phyloP scores from a whole-genome alignment of 1,140 invertebrate genomes.

The Cyphomyrmex costatus region DNA sequence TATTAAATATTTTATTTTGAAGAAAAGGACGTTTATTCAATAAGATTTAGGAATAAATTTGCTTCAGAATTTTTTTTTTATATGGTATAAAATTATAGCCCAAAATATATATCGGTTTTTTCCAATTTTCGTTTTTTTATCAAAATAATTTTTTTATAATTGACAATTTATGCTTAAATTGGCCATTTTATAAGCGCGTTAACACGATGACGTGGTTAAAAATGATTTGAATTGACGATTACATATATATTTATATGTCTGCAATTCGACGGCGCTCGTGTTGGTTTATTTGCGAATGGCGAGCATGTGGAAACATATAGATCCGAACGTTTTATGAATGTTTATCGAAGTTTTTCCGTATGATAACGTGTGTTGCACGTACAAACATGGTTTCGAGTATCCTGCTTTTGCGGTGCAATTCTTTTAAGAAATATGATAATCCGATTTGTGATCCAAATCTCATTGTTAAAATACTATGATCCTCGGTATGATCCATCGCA shows the following conservation, averaged over 20 bases:
- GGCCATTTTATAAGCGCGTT: conserved; percentile 14
- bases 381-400: conserved; percentile 14
- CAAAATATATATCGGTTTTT: background rate
- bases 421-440: conserved; percentile 47
- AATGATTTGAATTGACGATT: conserved; percentile 37
- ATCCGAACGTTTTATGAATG: conserved; percentile 35
- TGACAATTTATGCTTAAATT: conserved; percentile 7
- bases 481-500: conserved; percentile 20
- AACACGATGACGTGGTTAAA: conserved; percentile 17
- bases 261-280: background rate
- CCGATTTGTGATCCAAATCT: conserved; percentile 35
- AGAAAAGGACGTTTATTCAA: background rate
- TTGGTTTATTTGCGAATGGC: conserved; percentile 48
- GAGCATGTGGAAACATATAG: background rate
- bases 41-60: background rate
- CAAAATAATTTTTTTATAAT: conserved; percentile 18
- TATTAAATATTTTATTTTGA: background rate
- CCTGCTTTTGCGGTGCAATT: background rate
- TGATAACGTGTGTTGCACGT: conserved; percentile 26
- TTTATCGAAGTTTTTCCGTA: conserved; percentile 52
- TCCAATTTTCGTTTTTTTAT: background rate
- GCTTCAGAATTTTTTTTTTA: background rate
- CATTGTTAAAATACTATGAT: conserved; percentile 37
- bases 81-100: background rate
- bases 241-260: conserved; percentile 16